A percentile compares a stretch with the other conserved stretches of the same genome.
These are phyloP conservation scores for Drosophila falleni DNA, from an alignment of 2,888 invertebrate genomes.

Conservation along the genomic window DNA sequence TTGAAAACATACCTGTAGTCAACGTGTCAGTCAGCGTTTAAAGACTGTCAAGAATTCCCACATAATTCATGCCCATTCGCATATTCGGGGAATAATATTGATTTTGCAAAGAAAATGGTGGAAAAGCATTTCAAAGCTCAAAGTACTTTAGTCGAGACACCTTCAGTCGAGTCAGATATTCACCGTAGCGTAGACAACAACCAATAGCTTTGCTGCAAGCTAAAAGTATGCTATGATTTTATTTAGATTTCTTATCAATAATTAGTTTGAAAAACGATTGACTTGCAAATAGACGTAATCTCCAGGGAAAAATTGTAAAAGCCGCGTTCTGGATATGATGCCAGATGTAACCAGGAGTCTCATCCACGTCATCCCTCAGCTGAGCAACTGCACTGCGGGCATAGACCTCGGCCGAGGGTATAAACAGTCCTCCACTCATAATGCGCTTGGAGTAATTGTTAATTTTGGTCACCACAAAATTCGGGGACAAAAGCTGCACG, in stretches of 20 bases:
- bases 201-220: background rate
- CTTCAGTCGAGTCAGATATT: background rate
- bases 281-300: conserved; percentile 35
- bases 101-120: conserved; percentile 38
- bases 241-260: conserved; percentile 7
- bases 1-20: conserved; percentile 29
- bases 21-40: conserved; percentile 9
- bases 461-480: conserved; percentile 95
- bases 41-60: conserved; percentile 33
- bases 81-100: conserved; percentile 32
- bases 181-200: conserved; percentile 5
- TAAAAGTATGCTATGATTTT: conserved; percentile 21
- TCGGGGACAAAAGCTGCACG: conserved; percentile 93
- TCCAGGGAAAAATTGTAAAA: conserved; percentile 35
- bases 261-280: conserved; percentile 35
- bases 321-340: conserved; percentile 91
- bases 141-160: conserved; percentile 27
- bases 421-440: conserved; percentile 88
- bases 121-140: conserved; percentile 7
- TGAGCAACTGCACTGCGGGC: conserved; percentile 91
- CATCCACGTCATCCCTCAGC: conserved; percentile 92
- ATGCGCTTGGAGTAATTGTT: conserved; percentile 91
- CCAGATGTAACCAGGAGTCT: conserved; percentile 94
- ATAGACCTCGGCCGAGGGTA: conserved; percentile 89
- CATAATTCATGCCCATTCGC: background rate